phyloP scores from a whole-genome alignment of 2,888 invertebrate species.

The Toxonevra muliebris region DNA sequence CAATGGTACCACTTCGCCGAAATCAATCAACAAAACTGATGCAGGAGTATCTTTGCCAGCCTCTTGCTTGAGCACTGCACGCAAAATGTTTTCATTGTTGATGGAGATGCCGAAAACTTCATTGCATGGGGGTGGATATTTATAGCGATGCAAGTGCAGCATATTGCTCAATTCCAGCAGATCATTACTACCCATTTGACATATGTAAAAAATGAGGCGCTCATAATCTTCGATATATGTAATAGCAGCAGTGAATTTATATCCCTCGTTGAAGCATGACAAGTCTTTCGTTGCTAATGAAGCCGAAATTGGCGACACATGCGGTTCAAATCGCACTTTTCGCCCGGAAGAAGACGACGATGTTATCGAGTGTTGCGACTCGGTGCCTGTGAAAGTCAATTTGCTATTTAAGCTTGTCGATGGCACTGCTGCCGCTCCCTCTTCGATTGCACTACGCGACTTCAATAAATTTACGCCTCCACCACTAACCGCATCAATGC shows the following conservation, averaged over 20 bases:
- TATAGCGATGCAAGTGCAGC: slow-evolving; percentile 22
- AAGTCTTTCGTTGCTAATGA: slow-evolving; percentile 26
- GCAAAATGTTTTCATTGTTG: slow-evolving; percentile 31
- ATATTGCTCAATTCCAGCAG: slow-evolving; percentile 37
- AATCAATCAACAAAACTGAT: slow-evolving; percentile 37
- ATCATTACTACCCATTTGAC: slow-evolving; percentile 33
- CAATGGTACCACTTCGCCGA: slow-evolving; percentile 37
- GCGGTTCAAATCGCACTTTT: slow-evolving; percentile 19
- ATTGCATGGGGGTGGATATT: slow-evolving; percentile 5
- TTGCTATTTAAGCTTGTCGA: background rate
- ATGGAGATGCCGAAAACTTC: slow-evolving; percentile 37
- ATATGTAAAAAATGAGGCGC: slow-evolving; percentile 37
- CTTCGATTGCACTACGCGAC: background rate
- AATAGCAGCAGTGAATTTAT: slow-evolving; percentile 37
- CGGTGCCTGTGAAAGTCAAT: background rate
- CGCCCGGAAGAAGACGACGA: background rate
- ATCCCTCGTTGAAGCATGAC: slow-evolving; percentile 25
- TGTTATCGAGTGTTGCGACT: background rate
- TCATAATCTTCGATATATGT: slow-evolving; percentile 34
- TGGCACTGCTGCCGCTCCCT: background rate
- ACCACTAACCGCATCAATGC: background rate
- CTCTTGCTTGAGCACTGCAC: slow-evolving; percentile 32
- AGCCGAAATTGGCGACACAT: slow-evolving; percentile 2
- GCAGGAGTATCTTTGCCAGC: background rate
- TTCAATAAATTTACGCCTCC: too few relatives aligned